These are phyloP conservation scores for Siphlonurus alternatus DNA, from an alignment of 2,888 invertebrate species.

Conservation along the genomic window DNA sequence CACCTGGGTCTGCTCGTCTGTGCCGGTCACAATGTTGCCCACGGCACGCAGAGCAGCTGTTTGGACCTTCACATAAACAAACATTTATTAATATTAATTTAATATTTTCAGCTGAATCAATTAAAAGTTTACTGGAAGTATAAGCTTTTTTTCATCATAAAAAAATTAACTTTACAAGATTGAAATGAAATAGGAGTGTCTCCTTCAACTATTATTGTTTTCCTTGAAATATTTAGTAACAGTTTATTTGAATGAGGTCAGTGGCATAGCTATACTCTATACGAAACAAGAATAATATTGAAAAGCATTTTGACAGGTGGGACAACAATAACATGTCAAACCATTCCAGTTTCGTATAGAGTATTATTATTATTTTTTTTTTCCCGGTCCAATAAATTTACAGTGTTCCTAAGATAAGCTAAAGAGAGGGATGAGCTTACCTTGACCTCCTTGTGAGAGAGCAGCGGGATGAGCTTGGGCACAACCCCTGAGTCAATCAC, in stretches of 20 bases:
- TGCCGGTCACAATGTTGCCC: conserved; percentile 97
- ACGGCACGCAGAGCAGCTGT: conserved; percentile 95
- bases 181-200: too few species aligned
- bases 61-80: conserved; percentile 35
- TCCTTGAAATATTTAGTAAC: too few species aligned
- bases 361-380: not conserved
- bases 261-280: too few species aligned
- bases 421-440: conserved; percentile 86
- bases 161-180: not conserved
- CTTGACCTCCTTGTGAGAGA: conserved; percentile 81
- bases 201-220: too few species aligned
- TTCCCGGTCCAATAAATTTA: too few species aligned
- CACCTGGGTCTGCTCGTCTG: conserved; percentile 96
- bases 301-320: too few species aligned
- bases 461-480: conserved; percentile 80
- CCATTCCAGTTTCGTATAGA: not conserved
- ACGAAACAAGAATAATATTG: too few species aligned
- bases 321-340: not conserved
- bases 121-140: not conserved
- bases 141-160: not conserved
- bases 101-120: not conserved
- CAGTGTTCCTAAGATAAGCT: too few species aligned
- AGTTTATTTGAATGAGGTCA: too few species aligned
- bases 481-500: conserved; percentile 94
- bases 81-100: not conserved